Percentiles rank a stretch among this genome's conserved stretches.
Conservation (phyloP, 2,113 vertebrate species). For the Leptodactylus fuscus region DNA sequence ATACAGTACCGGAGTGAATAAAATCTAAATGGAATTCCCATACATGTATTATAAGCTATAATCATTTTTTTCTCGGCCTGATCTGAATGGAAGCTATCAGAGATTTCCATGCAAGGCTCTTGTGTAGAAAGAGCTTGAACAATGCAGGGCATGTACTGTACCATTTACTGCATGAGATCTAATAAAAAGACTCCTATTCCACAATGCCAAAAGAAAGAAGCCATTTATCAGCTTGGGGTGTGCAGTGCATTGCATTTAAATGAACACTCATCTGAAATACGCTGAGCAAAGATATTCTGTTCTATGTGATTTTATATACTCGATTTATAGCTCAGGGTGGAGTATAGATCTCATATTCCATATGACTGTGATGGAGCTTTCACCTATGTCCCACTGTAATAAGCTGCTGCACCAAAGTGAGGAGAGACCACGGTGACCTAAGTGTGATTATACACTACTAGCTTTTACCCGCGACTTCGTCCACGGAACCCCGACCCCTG, state of each 20-base stretch:
- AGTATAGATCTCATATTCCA: not conserved
- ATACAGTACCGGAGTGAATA: not conserved
- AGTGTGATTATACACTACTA: too few relatives aligned
- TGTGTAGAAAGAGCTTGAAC: not conserved
- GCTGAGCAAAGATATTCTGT: not conserved
- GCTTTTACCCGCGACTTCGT: too few relatives aligned
- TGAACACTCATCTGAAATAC: not conserved
- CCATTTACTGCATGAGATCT: not conserved
- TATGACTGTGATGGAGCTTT: not conserved
- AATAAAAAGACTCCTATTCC: not conserved
- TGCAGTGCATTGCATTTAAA: not conserved
- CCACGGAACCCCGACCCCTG: too few relatives aligned
- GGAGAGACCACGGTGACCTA: too few relatives aligned
- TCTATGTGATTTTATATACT: not conserved
- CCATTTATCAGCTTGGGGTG: not conserved
- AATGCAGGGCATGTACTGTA: not conserved
- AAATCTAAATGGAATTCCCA: not conserved
- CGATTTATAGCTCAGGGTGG: not conserved
- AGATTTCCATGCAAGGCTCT: not conserved
- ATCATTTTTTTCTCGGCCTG: not conserved
- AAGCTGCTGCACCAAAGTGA: too few relatives aligned
- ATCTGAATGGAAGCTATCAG: not conserved
- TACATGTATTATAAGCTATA: not conserved
- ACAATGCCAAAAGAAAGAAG: not conserved
- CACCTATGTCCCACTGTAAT: too few relatives aligned